A percentile compares a stretch with the other conserved stretches of the same genome.
These are phyloP conservation scores for Sinotaia quadrata DNA, from an alignment of 2,888 invertebrate genomes.

Conservation along the genomic window DNA sequence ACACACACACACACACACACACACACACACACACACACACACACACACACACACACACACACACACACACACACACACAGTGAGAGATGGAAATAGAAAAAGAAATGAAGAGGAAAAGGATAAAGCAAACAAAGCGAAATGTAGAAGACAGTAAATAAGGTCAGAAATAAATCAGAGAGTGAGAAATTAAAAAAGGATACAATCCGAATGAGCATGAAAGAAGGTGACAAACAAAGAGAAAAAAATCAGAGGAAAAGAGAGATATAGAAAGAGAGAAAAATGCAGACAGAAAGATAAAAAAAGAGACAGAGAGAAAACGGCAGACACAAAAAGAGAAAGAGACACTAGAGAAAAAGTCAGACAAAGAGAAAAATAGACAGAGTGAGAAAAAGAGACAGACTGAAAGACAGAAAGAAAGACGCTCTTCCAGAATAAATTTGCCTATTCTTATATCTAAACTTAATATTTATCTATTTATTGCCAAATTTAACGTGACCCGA, in stretches of 20 bases:
- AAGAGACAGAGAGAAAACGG: not conserved
- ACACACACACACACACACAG: not conserved
- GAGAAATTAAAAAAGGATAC: not conserved
- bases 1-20: not conserved
- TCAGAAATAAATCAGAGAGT: not conserved
- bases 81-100: not conserved
- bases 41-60: not conserved
- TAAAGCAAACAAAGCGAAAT: not conserved
- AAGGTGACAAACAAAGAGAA: not conserved
- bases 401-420: not conserved
- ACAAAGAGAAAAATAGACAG: not conserved
- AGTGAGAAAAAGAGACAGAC: not conserved
- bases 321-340: not conserved
- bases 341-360: not conserved
- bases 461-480: no score
- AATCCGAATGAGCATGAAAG: not conserved
- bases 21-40: not conserved
- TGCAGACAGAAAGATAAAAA: not conserved
- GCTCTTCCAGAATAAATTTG: no score
- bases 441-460: no score
- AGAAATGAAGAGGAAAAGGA: not conserved
- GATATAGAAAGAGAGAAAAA: constrained; percentile 6
- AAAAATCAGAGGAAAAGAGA: not conserved
- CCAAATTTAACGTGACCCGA: no score
- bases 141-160: not conserved